Percentiles rank a stretch among this genome's conserved stretches.
phyloP scores from a whole-genome alignment of 2,888 invertebrate genomes.

The Drosophila greeni region DNA sequence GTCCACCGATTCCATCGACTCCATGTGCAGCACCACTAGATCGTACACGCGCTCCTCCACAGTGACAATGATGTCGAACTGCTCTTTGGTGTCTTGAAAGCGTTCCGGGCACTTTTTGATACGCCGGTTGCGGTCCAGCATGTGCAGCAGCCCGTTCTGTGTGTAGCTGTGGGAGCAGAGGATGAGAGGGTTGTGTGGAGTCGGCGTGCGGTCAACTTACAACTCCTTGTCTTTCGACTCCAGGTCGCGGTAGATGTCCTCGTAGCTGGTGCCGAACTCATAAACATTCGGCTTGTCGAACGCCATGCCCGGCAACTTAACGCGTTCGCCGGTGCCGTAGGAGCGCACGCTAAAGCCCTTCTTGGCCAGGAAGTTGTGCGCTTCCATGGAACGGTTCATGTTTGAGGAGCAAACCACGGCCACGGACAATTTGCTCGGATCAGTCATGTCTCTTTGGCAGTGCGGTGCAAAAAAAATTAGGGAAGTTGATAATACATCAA shows the following conservation, averaged over 20 bases:
- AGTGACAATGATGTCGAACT: slow-evolving; percentile 97
- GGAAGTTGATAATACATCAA: not conserved
- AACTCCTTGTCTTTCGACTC: slow-evolving; percentile 92
- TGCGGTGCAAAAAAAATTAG: slow-evolving; percentile 32
- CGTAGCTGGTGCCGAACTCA: slow-evolving; percentile 97
- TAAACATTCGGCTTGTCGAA: slow-evolving; percentile 97
- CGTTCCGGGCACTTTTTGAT: slow-evolving; percentile 96
- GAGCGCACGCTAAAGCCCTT: slow-evolving; percentile 97
- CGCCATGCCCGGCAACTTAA: slow-evolving; percentile 96
- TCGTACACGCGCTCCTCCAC: slow-evolving; percentile 99
- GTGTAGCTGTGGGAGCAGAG: slow-evolving; percentile 84
- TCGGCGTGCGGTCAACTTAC: slow-evolving; percentile 80
- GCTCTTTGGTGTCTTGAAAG: slow-evolving; percentile 92
- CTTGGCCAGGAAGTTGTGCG: slow-evolving; percentile 97
- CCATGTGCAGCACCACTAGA: slow-evolving; percentile 96
- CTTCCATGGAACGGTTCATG: slow-evolving; percentile 99
- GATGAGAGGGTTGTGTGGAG: not conserved
- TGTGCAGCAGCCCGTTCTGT: slow-evolving; percentile 98
- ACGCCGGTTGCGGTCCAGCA: slow-evolving; percentile 97
- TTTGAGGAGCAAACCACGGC: slow-evolving; percentile 99
- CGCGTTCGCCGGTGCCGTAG: slow-evolving; percentile 95
- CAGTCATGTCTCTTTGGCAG: slow-evolving; percentile 74
- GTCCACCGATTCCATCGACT: slow-evolving; percentile 86
- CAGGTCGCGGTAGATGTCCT: slow-evolving; percentile 96
- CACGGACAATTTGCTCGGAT: slow-evolving; percentile 82